Base-by-base conservation (phyloP, 2,797 vertebrate species). In the Notoglanidium macrostoma region DNA sequence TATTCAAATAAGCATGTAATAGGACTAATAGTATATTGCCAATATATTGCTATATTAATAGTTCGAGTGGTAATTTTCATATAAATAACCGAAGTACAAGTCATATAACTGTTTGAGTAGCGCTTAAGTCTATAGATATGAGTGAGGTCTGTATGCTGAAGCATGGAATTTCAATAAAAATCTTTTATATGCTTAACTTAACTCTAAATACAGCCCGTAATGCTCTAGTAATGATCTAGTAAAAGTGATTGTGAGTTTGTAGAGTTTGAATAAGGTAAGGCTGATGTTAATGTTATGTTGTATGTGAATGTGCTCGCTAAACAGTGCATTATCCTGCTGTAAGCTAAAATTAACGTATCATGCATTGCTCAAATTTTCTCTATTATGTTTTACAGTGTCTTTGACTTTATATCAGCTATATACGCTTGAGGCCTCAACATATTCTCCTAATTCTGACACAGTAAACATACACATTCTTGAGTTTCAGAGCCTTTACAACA, bases 131-230 rank as follows among this genome's bases (percentile, higher is more conserved):
- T 35, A 54, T 35, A 46, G 59, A 46, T 46, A 68, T 23, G 7
- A 17, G 23, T 29, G 29, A 68, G 5, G 19, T 51, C 5, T 68
- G n/a, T 68, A 68, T 51, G 12, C 1, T 49, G 5, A 51, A 29
- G 17, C 0, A 5, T 1, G 12, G 46, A 46, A 54, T 51, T 83
- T 49, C 23, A 21, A 51, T 67, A 51, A 21, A 32, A 63, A 51
- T 32, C n/a, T 9, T 51, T 10, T 35, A 9, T 23, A 3, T 83
- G 40, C 32, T 2, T 11, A 78, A 61, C 21, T 44, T 3, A 61
- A 83, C 63, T 83, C 81, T 83, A 83, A 83, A 83, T 83, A 83
- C 81, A 54, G 81, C 81, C 63, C 81, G 29, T 76, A 85, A 29
- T 85, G 51, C n/a, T 59, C 23, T 57, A 73, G 51, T 72, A 57